Conservation (phyloP, 2,888 invertebrate genomes). For the Caenorhabditis panamensis region DNA sequence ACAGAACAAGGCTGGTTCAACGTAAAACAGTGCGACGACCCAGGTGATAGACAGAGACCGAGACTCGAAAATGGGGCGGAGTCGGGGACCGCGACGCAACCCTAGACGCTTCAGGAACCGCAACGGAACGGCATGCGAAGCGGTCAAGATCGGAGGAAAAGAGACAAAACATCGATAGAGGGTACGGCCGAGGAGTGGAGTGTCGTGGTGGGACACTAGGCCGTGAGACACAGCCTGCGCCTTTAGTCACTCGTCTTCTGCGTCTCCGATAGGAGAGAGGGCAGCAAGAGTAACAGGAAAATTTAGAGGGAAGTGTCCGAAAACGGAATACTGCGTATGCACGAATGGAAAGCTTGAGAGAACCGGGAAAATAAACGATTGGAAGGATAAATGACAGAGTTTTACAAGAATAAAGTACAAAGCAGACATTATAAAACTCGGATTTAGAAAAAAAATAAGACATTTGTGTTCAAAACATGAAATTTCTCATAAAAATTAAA, state of each 20-base stretch:
- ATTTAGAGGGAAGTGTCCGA: not conserved
- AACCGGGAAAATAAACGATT: too few species aligned
- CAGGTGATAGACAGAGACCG: slow-evolving; percentile 54
- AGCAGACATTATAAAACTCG: too few species aligned
- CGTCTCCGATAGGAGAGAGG: slow-evolving; percentile 17
- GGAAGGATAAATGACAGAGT: too few species aligned
- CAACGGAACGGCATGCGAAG: slow-evolving; percentile 64
- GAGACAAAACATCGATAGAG: slow-evolving; percentile 48
- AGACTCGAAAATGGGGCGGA: slow-evolving; percentile 47
- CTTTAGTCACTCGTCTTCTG: slow-evolving; percentile 28
- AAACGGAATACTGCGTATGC: not conserved
- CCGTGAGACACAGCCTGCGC: slow-evolving; percentile 9
- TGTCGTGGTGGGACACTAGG: slow-evolving; percentile 30
- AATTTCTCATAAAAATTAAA: not conserved
- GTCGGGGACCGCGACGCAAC: slow-evolving; percentile 59
- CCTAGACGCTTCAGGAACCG: slow-evolving; percentile 62
- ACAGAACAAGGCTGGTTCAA: not conserved
- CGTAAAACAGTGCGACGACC: slow-evolving; percentile 12
- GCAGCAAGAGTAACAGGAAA: not conserved
- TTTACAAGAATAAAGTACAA: too few species aligned
- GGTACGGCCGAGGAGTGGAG: slow-evolving; percentile 8
- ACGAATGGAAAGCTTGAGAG: too few species aligned
- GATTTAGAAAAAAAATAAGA: not conserved
- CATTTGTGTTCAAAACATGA: not conserved
- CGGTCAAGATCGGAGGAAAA: slow-evolving; percentile 56